Evolutionary conservation across 1,140 invertebrate species (phyloP), one percentile per base, ranked within the genome.

Genomic region (Stegodyphus dumicola): DNA sequence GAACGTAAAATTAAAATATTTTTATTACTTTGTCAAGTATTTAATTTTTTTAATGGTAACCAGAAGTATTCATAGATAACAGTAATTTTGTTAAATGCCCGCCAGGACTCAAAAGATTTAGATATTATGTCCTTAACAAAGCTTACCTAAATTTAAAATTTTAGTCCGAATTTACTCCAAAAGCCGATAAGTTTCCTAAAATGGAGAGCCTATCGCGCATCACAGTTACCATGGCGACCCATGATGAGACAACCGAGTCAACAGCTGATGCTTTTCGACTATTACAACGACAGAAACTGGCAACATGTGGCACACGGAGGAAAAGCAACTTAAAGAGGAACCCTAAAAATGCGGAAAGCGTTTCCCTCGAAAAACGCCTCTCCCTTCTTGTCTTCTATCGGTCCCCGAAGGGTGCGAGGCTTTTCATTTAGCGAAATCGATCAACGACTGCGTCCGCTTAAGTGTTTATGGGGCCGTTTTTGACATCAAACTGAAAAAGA

Each of bases 181-280:
- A 54, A 18, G 13, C 52, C 49, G 73, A 75, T 75, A 75, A 54
- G 56, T 75, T 17, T 75, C 33, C 17, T 18, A 17, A 60, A 75
- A 60, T 75, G 17, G 53, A 7, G 18, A 6, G 7, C 73, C 53
- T 11, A 56, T 17, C 73, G 54, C 13, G 75, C 60, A 66, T 77
- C 49, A 15, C 11, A n/a, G 79, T 74, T 74, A 6, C 79, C 60
- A 81, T 66, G 71, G 79, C 7, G 33, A 74, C 79, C 69, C 56
- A 52, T 74, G 67, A 81, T 81, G 79, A 81, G 79, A 56, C 79
- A 66, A n/a, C 56, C 49, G n/a, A 60, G 70, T 81, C 70, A 74
- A 74, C 70, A 74, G 70, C 79, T 74, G 70, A 81, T 74, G 56
- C 60, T 74, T 53, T 52, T 49, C 52, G 67, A 71, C 77, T 53